Evolutionary conservation across 2,888 invertebrate species (phyloP).

Genomic region (Crioceris asparagi): DNA sequence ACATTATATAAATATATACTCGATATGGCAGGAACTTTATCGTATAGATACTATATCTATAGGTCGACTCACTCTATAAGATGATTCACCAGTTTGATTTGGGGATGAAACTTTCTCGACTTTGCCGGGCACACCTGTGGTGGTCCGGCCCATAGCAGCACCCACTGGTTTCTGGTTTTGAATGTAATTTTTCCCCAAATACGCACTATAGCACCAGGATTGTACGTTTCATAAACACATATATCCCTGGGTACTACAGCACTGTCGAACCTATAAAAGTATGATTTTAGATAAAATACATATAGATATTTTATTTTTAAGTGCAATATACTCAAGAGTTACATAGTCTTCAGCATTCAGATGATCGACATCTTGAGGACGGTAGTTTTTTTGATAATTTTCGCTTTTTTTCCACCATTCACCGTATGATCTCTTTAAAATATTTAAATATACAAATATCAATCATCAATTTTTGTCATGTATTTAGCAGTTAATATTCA

Average conservation of each 20-base stretch:
- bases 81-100: constrained; percentile 38
- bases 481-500: constrained; percentile 2
- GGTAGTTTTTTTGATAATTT: constrained; percentile 56
- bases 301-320: neutral
- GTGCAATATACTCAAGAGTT: constrained; percentile 42
- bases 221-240: constrained; percentile 74
- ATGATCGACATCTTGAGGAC: constrained; percentile 57
- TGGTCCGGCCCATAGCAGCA: constrained; percentile 64
- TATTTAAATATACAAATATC: neutral
- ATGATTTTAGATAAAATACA: neutral
- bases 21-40: too few species aligned
- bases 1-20: too few species aligned
- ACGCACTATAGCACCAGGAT: constrained; percentile 72
- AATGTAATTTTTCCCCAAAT: constrained; percentile 57
- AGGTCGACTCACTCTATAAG: constrained; percentile 6
- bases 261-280: constrained; percentile 45
- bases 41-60: constrained; percentile 1
- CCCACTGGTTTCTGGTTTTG: constrained; percentile 52
- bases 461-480: neutral
- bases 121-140: constrained; percentile 47
- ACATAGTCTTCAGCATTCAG: constrained; percentile 71
- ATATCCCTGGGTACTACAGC: constrained; percentile 59
- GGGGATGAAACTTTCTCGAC: constrained; percentile 68
- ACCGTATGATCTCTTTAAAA: constrained; percentile 67
- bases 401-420: constrained; percentile 78